Evolutionary conservation across 2,888 invertebrate species (phyloP).

Genomic region (Malacosoma neustria): DNA sequence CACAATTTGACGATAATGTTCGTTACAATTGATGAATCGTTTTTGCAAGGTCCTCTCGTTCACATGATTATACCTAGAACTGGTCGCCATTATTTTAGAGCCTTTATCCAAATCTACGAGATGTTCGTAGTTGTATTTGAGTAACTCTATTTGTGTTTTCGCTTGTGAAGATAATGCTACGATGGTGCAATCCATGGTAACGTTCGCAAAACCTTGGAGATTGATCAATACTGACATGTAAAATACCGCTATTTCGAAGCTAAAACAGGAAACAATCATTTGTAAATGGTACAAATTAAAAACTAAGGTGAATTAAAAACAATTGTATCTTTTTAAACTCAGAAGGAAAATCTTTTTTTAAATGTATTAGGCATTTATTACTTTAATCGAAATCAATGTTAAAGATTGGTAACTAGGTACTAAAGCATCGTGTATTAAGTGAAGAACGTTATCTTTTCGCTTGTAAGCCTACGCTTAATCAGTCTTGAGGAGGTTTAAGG

Average conservation of each 20-base stretch:
- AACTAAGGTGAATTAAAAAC: no score
- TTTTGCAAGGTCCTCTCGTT: slow-evolving; percentile 21
- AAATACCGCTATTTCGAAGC: slow-evolving; percentile 34
- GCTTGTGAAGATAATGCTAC: slow-evolving; percentile 48
- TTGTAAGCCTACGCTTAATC: no score
- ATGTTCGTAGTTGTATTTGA: slow-evolving; percentile 44
- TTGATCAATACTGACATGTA: slow-evolving; percentile 39
- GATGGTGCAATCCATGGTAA: slow-evolving; percentile 54
- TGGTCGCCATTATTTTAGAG: neutral
- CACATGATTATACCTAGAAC: slow-evolving; percentile 18
- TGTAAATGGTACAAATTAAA: no score
- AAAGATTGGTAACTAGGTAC: no score
- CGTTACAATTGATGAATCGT: slow-evolving; percentile 35
- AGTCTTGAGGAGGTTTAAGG: no score
- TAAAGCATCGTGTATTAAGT: no score
- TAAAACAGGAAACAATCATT: slow-evolving; percentile 29
- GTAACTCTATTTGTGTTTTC: slow-evolving; percentile 41
- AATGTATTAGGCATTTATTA: no score
- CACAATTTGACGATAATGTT: slow-evolving; percentile 40
- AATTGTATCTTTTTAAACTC: no score
- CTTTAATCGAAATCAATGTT: no score
- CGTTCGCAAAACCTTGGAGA: slow-evolving; percentile 46
- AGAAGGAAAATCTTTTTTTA: no score
- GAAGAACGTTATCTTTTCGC: no score
- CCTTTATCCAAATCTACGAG: slow-evolving; percentile 19